Base-by-base conservation (phyloP, 1,140 invertebrate species). In the Orius insidiosus region DNA sequence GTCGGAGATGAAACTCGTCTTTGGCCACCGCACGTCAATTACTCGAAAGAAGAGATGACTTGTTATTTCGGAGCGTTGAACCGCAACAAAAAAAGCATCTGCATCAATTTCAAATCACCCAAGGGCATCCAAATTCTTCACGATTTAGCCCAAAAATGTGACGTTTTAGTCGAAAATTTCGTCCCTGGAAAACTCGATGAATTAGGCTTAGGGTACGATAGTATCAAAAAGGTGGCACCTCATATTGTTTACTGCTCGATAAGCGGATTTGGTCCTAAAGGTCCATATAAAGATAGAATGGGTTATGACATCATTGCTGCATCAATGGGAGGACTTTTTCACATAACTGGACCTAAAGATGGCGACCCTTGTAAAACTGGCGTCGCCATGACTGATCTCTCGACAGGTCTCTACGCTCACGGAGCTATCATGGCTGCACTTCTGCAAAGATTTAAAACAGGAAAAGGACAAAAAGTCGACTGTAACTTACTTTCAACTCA, bases 261-360 rank as follows among this genome's bases (percentile, higher is more conserved):
- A 32, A 89, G 86, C 49, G 94, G 92, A 0, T 98, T 84, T 64
- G 94, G 94, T 0, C 68, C 74, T 1, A 66, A 70, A 38, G 93
- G 93, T 1, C 89, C 89, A 0, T 96, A 95, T 66, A 64, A 67
- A 2, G 68, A 74, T 40, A 76, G 80, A 56, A 82, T 88, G 14
- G 93, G 93, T 45, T 97, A 95, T 66, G 93, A 98, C 68, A 85
- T 95, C 1, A 92, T 97, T 52, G 89, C 88, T 9, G 78, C 89
- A 6, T 93, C 88, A 0, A 68, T 92, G 46, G 92, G 89, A 9
- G 93, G 93, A 1, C 64, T 97, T 0, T 55, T 97, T 36, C 74
- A 88, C 57, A 83, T 90, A 13, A 98, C 93, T 0, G 94, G 94
- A 1, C 73, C 80, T 13, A 66, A 72, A 56, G 64, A 80, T 58